A percentile compares a stretch with the other conserved stretches of the same genome.
Conservation (phyloP, 2,113 vertebrate species). For the Ardeotis arabs region DNA sequence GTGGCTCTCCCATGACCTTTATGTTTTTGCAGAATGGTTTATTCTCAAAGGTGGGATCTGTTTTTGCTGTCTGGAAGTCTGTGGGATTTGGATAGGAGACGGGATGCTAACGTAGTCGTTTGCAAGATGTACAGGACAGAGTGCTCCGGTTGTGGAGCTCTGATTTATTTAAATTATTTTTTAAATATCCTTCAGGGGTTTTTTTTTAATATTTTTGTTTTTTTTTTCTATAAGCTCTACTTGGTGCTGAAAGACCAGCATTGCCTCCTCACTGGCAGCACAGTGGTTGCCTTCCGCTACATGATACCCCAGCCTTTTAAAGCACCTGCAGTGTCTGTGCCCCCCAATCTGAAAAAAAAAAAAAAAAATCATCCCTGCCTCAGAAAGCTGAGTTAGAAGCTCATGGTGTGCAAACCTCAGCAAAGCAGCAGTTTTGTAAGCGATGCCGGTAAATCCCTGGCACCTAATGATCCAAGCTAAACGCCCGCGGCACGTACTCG, state of each 20-base stretch:
- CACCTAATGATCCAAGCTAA: neutral
- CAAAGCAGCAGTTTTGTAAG: neutral
- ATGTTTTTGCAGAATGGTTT: fast-evolving
- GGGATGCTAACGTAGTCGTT: fast-evolving
- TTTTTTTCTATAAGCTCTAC: neutral
- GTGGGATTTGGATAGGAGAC: neutral
- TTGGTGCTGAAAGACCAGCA: neutral
- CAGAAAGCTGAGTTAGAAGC: neutral
- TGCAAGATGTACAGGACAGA: neutral
- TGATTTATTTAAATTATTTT: neutral
- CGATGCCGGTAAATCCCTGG: neutral
- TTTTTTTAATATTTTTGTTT: neutral
- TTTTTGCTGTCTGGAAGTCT: neutral
- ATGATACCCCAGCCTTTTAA: neutral
- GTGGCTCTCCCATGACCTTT: neutral
- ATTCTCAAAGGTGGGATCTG: neutral
- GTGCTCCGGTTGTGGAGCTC: neutral
- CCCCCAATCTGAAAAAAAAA: neutral
- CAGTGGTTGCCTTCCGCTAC: neutral
- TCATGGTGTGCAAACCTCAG: neutral
- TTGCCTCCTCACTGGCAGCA: neutral
- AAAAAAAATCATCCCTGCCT: neutral
- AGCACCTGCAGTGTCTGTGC: neutral
- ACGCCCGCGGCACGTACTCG: fast-evolving
- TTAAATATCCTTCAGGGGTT: neutral